Percentiles rank a stretch among this genome's conserved stretches.
These are phyloP conservation scores for Monoplex corrugatus DNA, from an alignment of 2,888 invertebrate species.

Conservation along the genomic window DNA sequence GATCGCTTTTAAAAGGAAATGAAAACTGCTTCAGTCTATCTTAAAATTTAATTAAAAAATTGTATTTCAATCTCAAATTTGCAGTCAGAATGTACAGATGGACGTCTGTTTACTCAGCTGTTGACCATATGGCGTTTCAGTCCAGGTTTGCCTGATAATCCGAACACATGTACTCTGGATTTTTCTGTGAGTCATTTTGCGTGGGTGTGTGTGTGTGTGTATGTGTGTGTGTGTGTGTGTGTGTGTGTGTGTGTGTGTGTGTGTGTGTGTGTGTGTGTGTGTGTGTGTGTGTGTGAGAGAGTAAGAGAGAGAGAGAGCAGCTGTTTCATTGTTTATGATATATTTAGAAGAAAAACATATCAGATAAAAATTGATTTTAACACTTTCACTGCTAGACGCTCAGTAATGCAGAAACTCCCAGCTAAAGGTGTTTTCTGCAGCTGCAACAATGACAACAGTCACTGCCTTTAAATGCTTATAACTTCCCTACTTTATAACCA, in stretches of 20 bases:
- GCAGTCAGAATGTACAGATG: conserved; percentile 93
- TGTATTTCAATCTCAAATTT: background rate
- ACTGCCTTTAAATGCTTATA: no score
- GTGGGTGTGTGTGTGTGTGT: background rate
- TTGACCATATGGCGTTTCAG: conserved; percentile 96
- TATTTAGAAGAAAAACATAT: no score
- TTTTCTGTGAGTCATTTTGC: conserved; percentile 86
- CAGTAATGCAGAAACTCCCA: no score
- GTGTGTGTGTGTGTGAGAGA: background rate
- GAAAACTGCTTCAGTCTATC: background rate
- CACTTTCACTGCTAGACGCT: background rate
- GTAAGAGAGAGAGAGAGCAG: background rate
- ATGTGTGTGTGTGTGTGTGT: conserved; percentile 5
- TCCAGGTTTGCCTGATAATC: conserved; percentile 88
- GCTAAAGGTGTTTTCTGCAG: no score
- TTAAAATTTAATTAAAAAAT: background rate
- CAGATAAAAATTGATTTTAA: background rate
- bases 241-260: background rate
- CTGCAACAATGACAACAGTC: no score
- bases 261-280: background rate
- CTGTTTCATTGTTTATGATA: background rate
- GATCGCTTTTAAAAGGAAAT: background rate
- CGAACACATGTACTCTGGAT: conserved; percentile 92
- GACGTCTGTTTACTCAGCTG: conserved; percentile 92
- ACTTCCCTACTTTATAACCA: no score